Evolutionary conservation across 2,888 invertebrate genomes (phyloP), one percentile per base, ranked within the genome.

Genomic region (Silvanus unidentatus): DNA sequence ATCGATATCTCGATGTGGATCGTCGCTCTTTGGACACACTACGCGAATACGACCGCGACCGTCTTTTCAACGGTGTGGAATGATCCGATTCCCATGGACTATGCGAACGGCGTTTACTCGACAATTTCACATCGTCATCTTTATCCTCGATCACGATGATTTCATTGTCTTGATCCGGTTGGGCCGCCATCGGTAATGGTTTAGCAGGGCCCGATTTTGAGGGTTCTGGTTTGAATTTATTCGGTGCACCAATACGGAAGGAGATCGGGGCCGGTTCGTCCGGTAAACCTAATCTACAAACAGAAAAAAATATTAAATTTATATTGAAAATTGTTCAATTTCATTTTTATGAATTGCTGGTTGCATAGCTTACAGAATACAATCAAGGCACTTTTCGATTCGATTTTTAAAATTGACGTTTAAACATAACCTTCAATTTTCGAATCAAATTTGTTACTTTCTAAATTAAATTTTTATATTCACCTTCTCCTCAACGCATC

Each of bases 401-500:
- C n/a, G n/a, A n/a, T n/a, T n/a, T n/a, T n/a, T n/a, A n/a, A n/a
- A n/a, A n/a, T n/a, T n/a, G n/a, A n/a, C n/a, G n/a, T n/a, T n/a
- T n/a, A n/a, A n/a, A n/a, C n/a, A n/a, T n/a, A n/a, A n/a, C n/a
- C n/a, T n/a, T n/a, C n/a, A n/a, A n/a, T n/a, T n/a, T n/a, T n/a
- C n/a, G n/a, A n/a, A n/a, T n/a, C n/a, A n/a, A n/a, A n/a, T n/a
- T n/a, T n/a, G n/a, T n/a, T n/a, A n/a, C n/a, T n/a, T n/a, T n/a
- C n/a, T n/a, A n/a, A n/a, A n/a, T n/a, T n/a, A 41, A 39, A 42
- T 39, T 36, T 40, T 37, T 13, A 27, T 16, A 10, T 42, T n/a
- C n/a, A 42, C 48, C 81, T 73, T 42, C 81, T 77, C 57, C 84
- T 80, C 6, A 89, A 76, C 52, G 87, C 88, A 42, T 78, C 77